phyloP scores from a whole-genome alignment of 2,797 vertebrate species.

The Amphiprion clarkii region DNA sequence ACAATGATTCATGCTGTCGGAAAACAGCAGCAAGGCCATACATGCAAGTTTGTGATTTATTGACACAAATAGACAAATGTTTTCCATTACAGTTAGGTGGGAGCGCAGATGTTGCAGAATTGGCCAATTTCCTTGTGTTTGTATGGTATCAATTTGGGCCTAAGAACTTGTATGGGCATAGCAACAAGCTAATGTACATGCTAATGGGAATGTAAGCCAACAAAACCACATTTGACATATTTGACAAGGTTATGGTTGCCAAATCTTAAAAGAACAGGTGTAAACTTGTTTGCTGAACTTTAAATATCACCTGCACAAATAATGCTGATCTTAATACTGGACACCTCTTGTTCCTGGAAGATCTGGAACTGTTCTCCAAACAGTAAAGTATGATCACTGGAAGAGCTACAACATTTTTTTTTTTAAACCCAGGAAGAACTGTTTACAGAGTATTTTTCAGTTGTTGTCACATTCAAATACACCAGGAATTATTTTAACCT shows the following conservation, averaged over 20 bases:
- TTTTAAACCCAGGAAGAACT: background rate
- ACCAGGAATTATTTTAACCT: constrained; percentile 3
- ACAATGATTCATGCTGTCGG: too few species aligned
- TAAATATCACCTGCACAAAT: background rate
- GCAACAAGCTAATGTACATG: too few species aligned
- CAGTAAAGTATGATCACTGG: constrained; percentile 10
- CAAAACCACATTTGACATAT: background rate
- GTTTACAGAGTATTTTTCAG: constrained; percentile 2
- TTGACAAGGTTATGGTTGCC: background rate
- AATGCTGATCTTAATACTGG: background rate
- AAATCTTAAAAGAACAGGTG: background rate
- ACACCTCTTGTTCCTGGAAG: constrained; percentile 1
- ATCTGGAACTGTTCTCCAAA: background rate
- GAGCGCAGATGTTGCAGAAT: too few species aligned
- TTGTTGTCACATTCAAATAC: constrained; percentile 14
- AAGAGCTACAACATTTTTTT: background rate
- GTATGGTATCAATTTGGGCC: too few species aligned
- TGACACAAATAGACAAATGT: too few species aligned
- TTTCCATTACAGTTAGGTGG: too few species aligned
- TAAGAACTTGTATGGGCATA: too few species aligned
- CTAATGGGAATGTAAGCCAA: background rate
- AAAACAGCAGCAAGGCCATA: too few species aligned
- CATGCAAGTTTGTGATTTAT: background rate
- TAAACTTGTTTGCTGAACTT: background rate
- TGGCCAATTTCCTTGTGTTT: too few species aligned